phyloP scores from a whole-genome alignment of 2,113 vertebrate genomes.

The Microcebus ravelobensis region DNA sequence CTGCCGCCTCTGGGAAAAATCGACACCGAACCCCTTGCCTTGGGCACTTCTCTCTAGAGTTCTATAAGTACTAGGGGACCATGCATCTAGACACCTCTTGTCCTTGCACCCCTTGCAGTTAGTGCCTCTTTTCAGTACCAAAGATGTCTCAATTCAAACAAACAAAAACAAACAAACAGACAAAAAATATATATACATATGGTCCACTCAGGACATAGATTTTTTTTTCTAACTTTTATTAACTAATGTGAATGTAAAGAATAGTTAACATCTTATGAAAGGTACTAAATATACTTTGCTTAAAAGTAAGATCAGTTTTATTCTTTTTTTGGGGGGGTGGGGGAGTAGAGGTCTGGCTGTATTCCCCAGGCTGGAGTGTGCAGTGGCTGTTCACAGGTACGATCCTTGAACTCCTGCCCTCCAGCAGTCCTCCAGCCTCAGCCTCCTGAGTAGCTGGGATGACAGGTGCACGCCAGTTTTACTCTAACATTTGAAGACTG shows the following conservation, averaged over 20 bases:
- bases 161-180: too few relatives aligned
- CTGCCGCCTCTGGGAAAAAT: neutral
- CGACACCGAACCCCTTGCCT: neutral
- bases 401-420: too few relatives aligned
- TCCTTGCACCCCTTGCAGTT: neutral
- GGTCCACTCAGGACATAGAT: neutral
- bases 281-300: neutral
- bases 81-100: too few relatives aligned
- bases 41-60: too few relatives aligned
- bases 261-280: neutral
- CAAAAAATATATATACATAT: neutral
- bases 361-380: too few relatives aligned
- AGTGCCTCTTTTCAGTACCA: neutral
- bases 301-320: neutral
- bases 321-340: too few relatives aligned
- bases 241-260: neutral
- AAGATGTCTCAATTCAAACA: neutral
- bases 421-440: too few relatives aligned
- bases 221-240: neutral
- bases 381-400: too few relatives aligned
- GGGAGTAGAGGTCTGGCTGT: too few relatives aligned
- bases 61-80: neutral
- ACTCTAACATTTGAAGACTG: neutral
- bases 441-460: too few relatives aligned
- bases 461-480: neutral